These are phyloP conservation scores for Melanerpes aurifrons DNA, from an alignment of 2,113 vertebrate genomes.

Conservation along the genomic window DNA sequence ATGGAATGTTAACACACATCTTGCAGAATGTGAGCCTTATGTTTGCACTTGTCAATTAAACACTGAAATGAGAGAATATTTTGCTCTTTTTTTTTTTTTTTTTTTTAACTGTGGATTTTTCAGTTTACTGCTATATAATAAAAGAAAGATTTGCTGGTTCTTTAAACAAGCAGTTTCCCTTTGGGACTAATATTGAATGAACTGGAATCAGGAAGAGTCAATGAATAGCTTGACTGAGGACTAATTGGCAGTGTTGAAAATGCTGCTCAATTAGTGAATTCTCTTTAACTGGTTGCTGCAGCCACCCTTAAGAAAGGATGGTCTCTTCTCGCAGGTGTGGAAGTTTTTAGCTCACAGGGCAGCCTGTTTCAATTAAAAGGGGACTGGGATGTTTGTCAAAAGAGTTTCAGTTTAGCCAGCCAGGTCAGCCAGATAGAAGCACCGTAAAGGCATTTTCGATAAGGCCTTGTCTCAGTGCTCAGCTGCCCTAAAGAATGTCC, in stretches of 20 bases:
- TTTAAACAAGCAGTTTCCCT: not conserved
- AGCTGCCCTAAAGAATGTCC: not conserved
- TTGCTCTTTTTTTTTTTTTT: not conserved
- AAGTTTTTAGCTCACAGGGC: not conserved
- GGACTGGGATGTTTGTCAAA: not conserved
- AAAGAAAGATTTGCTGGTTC: not conserved
- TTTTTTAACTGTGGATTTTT: not conserved
- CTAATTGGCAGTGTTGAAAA: not conserved
- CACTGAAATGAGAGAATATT: constrained; percentile 37
- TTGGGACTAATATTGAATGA: not conserved
- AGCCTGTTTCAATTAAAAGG: not conserved
- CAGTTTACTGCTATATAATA: not conserved
- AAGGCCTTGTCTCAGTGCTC: not conserved
- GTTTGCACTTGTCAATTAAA: constrained; percentile 68
- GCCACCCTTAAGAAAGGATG: not conserved
- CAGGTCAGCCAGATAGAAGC: not conserved
- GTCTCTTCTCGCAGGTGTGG: not conserved
- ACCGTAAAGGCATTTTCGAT: not conserved
- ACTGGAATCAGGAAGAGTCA: not conserved
- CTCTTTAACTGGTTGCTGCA: not conserved
- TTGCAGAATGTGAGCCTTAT: constrained; percentile 54
- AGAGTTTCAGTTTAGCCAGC: not conserved
- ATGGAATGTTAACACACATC: constrained; percentile 28
- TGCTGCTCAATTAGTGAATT: not conserved
- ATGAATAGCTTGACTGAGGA: not conserved